Base-by-base conservation (phyloP, 2,113 vertebrate genomes). In the Monopterus albus region DNA sequence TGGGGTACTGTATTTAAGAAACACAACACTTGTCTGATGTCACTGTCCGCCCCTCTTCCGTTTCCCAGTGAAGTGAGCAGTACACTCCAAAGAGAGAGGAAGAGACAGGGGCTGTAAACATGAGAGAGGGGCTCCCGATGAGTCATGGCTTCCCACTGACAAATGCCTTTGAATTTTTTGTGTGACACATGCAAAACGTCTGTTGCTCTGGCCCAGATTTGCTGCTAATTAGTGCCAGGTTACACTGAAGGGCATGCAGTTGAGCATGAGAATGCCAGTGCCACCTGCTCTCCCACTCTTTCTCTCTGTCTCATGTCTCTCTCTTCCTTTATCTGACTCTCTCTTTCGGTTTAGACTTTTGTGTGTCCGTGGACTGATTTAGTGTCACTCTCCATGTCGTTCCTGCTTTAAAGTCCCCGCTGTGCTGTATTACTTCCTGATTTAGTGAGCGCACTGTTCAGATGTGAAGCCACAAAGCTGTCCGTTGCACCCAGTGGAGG, bases 151-250 rank as follows among this genome's bases (percentile, higher is more conserved):
- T 86, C 80, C 79, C 50, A 47, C 80, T 83, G 84, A 86, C 64
- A 61, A 77, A 80, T 40, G 20, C 76, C 25, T 60, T 76, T 92
- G 73, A 87, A 89, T 92, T 61, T 89, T 92, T 89, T 18, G 91
- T 92, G 74, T 57, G 68, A 71, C 79, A 76, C 77, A 86, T 60
- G 64, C 70, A 59, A 80, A 82, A 90, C 83, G 84, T 87, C 76
- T 89, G 86, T 89, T 39, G 67, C 73, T 63, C 61, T 90, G 88
- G 84, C 91, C 91, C 89, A 89, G 80, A 91, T 93, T 82, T 74
- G 73, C 38, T 74, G 73, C 83, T 90, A 90, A 91, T 92, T 91
- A 88, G 82, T 80, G 81, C 66, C 78, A 75, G 21, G 80, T 49
- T 51, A 70, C 76, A 60, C 85, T 88, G 70, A 80, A 77, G 79